phyloP scores from a whole-genome alignment of 2,113 vertebrate species.

The Podarcis cretensis region DNA sequence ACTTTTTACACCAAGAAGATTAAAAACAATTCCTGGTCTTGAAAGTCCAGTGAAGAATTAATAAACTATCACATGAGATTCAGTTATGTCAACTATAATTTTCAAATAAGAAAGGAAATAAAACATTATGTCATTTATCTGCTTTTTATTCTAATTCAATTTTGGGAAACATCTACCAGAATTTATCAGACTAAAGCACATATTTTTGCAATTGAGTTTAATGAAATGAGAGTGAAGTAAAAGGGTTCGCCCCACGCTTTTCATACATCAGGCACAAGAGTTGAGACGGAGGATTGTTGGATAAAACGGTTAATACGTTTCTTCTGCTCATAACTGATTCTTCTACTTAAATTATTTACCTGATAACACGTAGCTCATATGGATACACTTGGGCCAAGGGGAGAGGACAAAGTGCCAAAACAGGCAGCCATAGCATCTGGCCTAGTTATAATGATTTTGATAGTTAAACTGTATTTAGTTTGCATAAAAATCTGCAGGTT shows the following conservation, averaged over 20 bases:
- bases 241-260: not conserved
- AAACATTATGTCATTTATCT: not conserved
- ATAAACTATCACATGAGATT: not conserved
- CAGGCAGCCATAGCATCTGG: not conserved
- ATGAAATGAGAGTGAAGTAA: not conserved
- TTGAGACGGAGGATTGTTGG: not conserved
- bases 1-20: not conserved
- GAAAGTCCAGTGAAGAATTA: not conserved
- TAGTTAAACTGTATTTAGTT: not conserved
- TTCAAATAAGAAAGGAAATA: not conserved
- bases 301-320: not conserved
- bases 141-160: conserved; percentile 1
- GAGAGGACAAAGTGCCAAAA: not conserved
- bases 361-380: not conserved
- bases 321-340: not conserved
- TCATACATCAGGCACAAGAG: not conserved
- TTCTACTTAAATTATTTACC: not conserved
- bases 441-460: not conserved
- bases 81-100: not conserved
- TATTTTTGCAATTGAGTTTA: not conserved
- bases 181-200: conserved; percentile 31
- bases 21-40: not conserved
- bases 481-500: not conserved
- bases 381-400: not conserved
- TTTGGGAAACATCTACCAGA: conserved; percentile 14